A percentile compares a stretch with the other conserved stretches of the same genome.
Evolutionary conservation across 2,888 invertebrate species (phyloP).

Genomic region (Sarcophaga carnaria): DNA sequence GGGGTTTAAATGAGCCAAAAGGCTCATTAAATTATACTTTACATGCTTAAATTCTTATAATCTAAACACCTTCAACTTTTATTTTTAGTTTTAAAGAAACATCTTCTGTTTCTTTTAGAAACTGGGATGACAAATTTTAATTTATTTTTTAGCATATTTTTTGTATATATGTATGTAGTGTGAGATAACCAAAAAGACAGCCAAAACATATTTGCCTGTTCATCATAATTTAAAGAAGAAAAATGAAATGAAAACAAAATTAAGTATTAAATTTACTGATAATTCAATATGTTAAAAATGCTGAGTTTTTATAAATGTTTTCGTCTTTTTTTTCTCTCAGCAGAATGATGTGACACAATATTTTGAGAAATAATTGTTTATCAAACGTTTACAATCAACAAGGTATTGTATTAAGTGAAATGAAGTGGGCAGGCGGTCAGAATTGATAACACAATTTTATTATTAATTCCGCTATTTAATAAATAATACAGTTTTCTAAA

Average conservation of each 20-base stretch:
- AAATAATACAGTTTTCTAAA: too few relatives aligned
- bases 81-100: too few relatives aligned
- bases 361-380: slow-evolving; percentile 11
- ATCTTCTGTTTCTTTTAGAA: neutral
- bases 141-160: neutral
- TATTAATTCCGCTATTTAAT: too few relatives aligned
- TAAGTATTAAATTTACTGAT: neutral
- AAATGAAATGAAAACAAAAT: neutral
- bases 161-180: neutral
- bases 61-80: too few relatives aligned
- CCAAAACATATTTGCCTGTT: neutral
- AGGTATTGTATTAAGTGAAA: neutral
- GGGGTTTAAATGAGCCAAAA: too few relatives aligned
- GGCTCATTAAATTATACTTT: too few relatives aligned
- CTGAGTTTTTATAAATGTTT: neutral
- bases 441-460: too few relatives aligned
- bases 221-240: slow-evolving; percentile 18
- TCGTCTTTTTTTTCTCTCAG: neutral
- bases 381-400: neutral
- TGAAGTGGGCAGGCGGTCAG: too few relatives aligned
- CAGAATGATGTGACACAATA: slow-evolving; percentile 19
- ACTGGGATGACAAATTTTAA: neutral
- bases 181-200: slow-evolving; percentile 10
- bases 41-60: too few relatives aligned
- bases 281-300: neutral